A percentile compares a stretch with the other conserved stretches of the same genome.
Evolutionary conservation across 2,888 invertebrate genomes (phyloP).

Genomic region (Eurytoma californica): DNA sequence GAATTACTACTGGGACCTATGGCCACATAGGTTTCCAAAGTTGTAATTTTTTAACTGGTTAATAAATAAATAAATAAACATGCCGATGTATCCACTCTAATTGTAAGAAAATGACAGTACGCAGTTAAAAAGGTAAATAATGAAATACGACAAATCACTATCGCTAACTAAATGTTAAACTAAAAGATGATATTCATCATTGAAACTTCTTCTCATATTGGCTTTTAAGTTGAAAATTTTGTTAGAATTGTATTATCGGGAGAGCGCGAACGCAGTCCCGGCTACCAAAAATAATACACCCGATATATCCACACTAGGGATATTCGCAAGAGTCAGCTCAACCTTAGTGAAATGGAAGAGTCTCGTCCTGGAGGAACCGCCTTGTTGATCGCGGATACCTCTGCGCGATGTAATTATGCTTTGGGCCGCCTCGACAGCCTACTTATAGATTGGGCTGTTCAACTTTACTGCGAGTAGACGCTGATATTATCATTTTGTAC

Average conservation of each 20-base stretch:
- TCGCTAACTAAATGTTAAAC: too few species aligned
- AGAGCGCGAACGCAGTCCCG: slow-evolving; percentile 73
- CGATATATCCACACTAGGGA: slow-evolving; percentile 77
- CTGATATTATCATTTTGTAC: background rate
- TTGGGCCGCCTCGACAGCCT: background rate
- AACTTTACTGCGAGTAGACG: slow-evolving; percentile 15
- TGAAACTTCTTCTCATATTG: too few species aligned
- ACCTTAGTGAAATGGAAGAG: slow-evolving; percentile 79
- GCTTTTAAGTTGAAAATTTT: background rate
- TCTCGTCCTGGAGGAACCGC: slow-evolving; percentile 75
- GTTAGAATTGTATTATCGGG: slow-evolving; percentile 64
- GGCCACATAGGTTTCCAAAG: too few species aligned
- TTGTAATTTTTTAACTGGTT: too few species aligned
- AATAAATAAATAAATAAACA: too few species aligned
- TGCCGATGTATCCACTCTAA: too few species aligned
- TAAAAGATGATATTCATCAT: too few species aligned
- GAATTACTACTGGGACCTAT: too few species aligned
- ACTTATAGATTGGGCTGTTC: background rate
- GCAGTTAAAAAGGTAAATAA: too few species aligned
- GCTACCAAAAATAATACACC: slow-evolving; percentile 74
- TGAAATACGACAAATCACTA: too few species aligned
- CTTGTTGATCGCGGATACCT: slow-evolving; percentile 77
- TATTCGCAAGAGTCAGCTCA: slow-evolving; percentile 78
- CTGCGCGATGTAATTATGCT: slow-evolving; percentile 78
- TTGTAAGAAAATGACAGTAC: too few species aligned